Evolutionary conservation across 1,140 invertebrate genomes (phyloP), one percentile per base, ranked within the genome.

Genomic region (Euura saliciscinereae): DNA sequence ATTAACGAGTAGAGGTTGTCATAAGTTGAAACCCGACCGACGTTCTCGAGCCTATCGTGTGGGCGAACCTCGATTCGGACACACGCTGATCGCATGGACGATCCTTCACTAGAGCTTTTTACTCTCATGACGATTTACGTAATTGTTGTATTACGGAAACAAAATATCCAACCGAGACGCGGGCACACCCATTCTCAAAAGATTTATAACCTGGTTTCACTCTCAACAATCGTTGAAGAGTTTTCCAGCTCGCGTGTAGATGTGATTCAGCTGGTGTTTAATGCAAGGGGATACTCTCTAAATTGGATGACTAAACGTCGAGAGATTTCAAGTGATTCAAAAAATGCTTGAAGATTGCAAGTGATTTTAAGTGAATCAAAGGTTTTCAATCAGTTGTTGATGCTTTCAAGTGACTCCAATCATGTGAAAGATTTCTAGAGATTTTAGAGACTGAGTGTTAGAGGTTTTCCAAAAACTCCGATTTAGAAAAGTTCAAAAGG

Each of bases 71-170:
- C 10, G 51, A 59, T 8, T n/a, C 51, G 13, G 51, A 59, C 8
- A 59, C 8, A n/a, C 51, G 51, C 10, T n/a, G 51, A 59, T 59
- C 5, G 8, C 13, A 11, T 8, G 51, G 8, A 8, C 8, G 10
- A n/a, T 3, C 10, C 13, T 59, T 59, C 5, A 8, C 51, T 59
- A 2, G 3, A 5, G 13, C 8, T 11, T n/a, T 11, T 59, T 11
- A 11, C 51, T 11, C 13, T 59, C 51, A 59, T 59, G 51, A 59
- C 51, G 51, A 59, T 59, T 59, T 59, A 59, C 51, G 51, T 59
- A 59, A 59, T 59, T 59, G 13, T 59, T 59, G 5, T 59, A 59
- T 59, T 59, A 59, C 51, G 51, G 51, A 11, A 59, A 59, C 3
- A 59, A 59, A 59, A 59, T 59, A 59, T 59, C 51, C 51, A 59